A percentile compares a stretch with the other conserved stretches of the same genome.
Conservation (phyloP, 1,140 invertebrate species). For the Anastrepha ludens region DNA sequence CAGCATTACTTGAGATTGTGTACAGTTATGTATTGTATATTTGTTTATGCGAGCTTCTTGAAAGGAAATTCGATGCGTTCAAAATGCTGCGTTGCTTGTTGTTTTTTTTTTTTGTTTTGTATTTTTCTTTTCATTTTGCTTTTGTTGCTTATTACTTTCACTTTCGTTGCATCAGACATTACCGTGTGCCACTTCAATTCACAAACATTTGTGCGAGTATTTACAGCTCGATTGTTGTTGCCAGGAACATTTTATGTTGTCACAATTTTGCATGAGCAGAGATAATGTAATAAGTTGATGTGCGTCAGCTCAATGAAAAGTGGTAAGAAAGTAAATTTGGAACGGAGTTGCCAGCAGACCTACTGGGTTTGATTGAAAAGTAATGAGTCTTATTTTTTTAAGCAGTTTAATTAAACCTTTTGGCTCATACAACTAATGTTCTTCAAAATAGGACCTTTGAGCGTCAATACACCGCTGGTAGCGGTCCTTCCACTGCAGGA, state of each 20-base stretch:
- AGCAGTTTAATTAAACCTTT: too few species aligned
- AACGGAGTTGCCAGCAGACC: not conserved
- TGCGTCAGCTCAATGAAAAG: not conserved
- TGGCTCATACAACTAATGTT: too few species aligned
- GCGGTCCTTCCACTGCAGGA: too few species aligned
- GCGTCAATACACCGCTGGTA: too few species aligned
- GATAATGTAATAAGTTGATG: not conserved
- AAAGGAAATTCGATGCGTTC: too few species aligned
- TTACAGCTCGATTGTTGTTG: not conserved
- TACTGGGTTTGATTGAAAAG: too few species aligned
- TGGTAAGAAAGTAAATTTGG: not conserved
- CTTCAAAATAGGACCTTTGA: too few species aligned
- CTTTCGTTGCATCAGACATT: not conserved
- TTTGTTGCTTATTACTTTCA: not conserved
- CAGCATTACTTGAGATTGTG: not conserved
- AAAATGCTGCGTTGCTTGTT: too few species aligned
- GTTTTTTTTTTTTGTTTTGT: too few species aligned
- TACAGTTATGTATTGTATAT: not conserved
- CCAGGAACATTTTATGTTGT: not conserved
- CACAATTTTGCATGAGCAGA: not conserved
- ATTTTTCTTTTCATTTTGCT: not conserved
- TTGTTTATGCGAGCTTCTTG: too few species aligned
- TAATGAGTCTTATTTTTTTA: too few species aligned
- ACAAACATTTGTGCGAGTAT: too few species aligned
- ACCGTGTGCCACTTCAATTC: not conserved